phyloP scores from a whole-genome alignment of 1,140 invertebrate species.

The Aphidius ervi region DNA sequence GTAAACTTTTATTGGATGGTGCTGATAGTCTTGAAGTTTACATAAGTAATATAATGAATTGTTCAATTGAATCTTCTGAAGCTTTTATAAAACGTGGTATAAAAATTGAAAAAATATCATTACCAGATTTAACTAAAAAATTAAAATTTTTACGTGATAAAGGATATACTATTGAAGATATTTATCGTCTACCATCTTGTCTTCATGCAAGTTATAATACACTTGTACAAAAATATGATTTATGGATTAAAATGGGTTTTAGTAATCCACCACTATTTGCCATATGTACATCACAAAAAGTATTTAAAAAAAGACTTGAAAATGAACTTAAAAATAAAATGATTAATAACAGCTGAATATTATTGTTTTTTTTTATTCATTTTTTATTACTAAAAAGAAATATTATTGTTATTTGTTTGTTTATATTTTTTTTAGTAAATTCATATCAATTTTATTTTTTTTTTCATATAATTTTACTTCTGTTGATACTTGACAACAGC shows the following conservation, averaged over 20 bases:
- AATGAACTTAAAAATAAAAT: background rate
- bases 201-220: background rate
- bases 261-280: background rate
- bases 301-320: constrained; percentile 1
- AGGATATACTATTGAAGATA: constrained; percentile 16
- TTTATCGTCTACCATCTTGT: constrained; percentile 7
- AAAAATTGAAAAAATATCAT: background rate
- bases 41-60: constrained; percentile 11
- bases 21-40: background rate
- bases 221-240: background rate
- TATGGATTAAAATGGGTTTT: background rate
- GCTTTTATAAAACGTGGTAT: background rate
- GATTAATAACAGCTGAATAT: background rate
- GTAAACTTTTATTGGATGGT: background rate
- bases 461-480: constrained; percentile 42
- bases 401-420: background rate
- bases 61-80: background rate
- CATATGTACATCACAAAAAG: background rate
- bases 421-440: constrained; percentile 8
- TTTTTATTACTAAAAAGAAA: background rate
- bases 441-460: constrained; percentile 8
- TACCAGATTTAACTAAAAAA: constrained; percentile 5
- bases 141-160: background rate
- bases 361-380: background rate
- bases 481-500: constrained; percentile 54